Percentiles rank a stretch among this genome's conserved stretches.
These are phyloP conservation scores for Cephus spinipes DNA, from an alignment of 2,888 invertebrate genomes.

Conservation along the genomic window DNA sequence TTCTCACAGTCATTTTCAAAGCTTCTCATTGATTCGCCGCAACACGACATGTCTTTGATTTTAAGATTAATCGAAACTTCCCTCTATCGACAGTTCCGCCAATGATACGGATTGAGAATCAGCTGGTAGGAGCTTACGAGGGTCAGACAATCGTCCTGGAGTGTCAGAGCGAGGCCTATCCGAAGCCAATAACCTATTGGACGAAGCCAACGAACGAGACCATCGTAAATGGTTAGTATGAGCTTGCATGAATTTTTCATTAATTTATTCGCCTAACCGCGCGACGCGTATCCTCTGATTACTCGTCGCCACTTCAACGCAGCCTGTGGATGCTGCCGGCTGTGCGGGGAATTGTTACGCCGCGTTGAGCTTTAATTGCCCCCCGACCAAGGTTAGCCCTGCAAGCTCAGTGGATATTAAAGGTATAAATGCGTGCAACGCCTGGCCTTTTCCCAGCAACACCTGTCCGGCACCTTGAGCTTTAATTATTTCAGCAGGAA, in stretches of 20 bases:
- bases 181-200: conserved; percentile 70
- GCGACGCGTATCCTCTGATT: too few relatives aligned
- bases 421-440: not conserved
- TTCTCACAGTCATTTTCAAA: not conserved
- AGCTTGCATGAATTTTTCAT: not conserved
- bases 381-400: not conserved
- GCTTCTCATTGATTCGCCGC: not conserved
- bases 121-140: conserved; percentile 69
- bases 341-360: not conserved
- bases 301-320: not conserved
- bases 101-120: conserved; percentile 69
- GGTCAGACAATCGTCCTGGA: conserved; percentile 67
- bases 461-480: not conserved
- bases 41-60: not conserved
- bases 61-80: not conserved
- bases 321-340: not conserved
- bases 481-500: not conserved
- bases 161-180: conserved; percentile 69
- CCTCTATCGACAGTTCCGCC: conserved; percentile 65
- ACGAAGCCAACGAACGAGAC: conserved; percentile 60
- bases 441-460: not conserved
- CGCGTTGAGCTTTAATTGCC: not conserved
- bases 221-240: conserved; percentile 45
- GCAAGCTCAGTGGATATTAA: not conserved
- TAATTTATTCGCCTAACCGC: not conserved